These are phyloP conservation scores for Coregonus suidteri DNA, from an alignment of 2,797 vertebrate genomes.

Conservation along the genomic window DNA sequence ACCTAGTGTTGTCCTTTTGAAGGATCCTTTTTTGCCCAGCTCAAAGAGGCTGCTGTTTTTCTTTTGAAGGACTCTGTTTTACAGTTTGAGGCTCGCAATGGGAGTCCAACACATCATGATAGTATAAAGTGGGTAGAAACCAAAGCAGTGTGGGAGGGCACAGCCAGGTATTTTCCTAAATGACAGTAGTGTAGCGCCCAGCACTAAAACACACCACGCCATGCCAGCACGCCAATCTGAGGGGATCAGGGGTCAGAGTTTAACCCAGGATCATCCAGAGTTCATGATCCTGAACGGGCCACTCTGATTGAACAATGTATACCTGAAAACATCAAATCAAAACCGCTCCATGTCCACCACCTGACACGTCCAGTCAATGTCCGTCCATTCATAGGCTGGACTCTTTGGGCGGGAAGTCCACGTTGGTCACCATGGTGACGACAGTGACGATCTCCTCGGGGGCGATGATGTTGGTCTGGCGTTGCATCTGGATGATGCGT, in stretches of 20 bases:
- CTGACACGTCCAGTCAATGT: conserved; percentile 27
- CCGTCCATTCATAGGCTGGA: conserved; percentile 93
- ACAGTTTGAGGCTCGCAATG: not conserved
- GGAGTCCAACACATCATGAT: not conserved
- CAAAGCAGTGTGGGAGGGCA: conserved; percentile 52
- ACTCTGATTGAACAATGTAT: conserved; percentile 66
- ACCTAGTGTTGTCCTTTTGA: not conserved
- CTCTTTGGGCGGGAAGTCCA: conserved; percentile 98
- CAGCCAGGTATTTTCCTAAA: conserved; percentile 63
- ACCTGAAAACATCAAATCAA: not conserved
- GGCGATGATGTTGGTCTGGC: conserved; percentile 88
- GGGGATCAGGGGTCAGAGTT: conserved; percentile 30
- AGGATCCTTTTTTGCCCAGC: not conserved
- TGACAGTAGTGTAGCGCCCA: conserved; percentile 64
- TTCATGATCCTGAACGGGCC: conserved; percentile 32
- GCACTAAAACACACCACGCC: not conserved
- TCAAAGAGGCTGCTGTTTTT: too few species aligned
- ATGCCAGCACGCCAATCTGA: not conserved
- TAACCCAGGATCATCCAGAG: conserved; percentile 65
- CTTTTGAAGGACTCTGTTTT: not conserved
- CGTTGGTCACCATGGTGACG: conserved; percentile 98
- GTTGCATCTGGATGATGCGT: conserved; percentile 94
- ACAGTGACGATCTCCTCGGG: conserved; percentile 96
- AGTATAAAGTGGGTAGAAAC: conserved; percentile 41
- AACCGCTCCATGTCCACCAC: not conserved